Evolutionary conservation across 2,797 vertebrate genomes (phyloP).

Genomic region (Pipistrellus kuhlii): DNA sequence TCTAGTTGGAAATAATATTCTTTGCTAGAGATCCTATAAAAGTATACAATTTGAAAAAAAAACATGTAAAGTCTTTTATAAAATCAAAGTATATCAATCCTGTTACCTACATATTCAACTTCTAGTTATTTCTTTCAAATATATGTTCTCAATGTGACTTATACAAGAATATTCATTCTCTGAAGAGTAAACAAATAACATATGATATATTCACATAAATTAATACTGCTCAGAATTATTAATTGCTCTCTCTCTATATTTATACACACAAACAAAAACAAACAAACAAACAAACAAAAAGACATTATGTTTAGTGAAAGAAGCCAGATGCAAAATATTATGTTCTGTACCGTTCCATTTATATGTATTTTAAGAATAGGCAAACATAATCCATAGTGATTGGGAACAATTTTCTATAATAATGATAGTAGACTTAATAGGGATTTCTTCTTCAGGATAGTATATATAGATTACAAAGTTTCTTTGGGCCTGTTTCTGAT

Average conservation of each 20-base stretch:
- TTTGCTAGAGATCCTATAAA: neutral
- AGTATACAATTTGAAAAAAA: neutral
- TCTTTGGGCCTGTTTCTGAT: neutral
- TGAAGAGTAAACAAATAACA: slow-evolving; percentile 46
- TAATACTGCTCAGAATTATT: neutral
- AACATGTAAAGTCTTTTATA: neutral
- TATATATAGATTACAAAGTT: neutral
- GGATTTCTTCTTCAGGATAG: neutral
- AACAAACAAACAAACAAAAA: no score
- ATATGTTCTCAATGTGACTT: neutral
- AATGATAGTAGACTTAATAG: neutral
- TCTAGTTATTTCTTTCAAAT: neutral
- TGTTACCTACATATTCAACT: neutral
- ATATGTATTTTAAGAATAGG: slow-evolving; percentile 39
- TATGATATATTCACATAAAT: neutral
- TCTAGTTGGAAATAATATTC: neutral
- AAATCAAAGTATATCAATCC: neutral
- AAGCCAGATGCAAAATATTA: neutral
- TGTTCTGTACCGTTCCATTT: neutral
- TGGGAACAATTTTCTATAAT: neutral
- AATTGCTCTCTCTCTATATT: neutral
- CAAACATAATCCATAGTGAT: neutral
- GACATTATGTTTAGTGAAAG: neutral
- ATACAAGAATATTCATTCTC: neutral
- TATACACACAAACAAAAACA: neutral